phyloP scores from a whole-genome alignment of 2,888 invertebrate genomes.

The Meteorus cinctellus region DNA sequence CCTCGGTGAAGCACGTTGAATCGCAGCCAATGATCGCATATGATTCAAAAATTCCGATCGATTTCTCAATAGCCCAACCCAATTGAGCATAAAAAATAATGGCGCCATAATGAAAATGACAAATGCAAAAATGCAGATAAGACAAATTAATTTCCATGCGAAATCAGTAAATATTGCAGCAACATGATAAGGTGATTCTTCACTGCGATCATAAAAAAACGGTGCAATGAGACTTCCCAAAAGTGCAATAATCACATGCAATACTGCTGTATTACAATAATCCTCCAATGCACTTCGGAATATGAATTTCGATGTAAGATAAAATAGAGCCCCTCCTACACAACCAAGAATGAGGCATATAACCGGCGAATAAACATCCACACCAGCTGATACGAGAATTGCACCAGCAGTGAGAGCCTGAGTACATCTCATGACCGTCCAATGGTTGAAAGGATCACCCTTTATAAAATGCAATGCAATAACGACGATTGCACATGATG shows the following conservation, averaged over 20 bases:
- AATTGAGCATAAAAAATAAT: slow-evolving; percentile 52
- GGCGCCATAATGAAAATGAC: slow-evolving; percentile 51
- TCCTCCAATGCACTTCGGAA: slow-evolving; percentile 68
- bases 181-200: neutral
- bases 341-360: slow-evolving; percentile 57
- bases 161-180: slow-evolving; percentile 50
- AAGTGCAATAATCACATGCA: slow-evolving; percentile 64
- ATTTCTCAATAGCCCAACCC: slow-evolving; percentile 58
- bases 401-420: slow-evolving; percentile 69
- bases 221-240: slow-evolving; percentile 64
- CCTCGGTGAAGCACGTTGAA: slow-evolving; percentile 51
- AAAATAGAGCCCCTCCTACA: slow-evolving; percentile 59
- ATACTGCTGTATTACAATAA: slow-evolving; percentile 67
- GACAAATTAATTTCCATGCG: slow-evolving; percentile 58
- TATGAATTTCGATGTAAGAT: slow-evolving; percentile 57
- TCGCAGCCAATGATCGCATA: slow-evolving; percentile 52
- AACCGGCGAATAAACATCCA: slow-evolving; percentile 63
- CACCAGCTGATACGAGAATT: slow-evolving; percentile 65
- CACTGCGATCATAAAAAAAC: slow-evolving; percentile 41
- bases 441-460: slow-evolving; percentile 64
- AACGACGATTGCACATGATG: slow-evolving; percentile 56
- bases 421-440: slow-evolving; percentile 67
- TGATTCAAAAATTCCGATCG: slow-evolving; percentile 61
- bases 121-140: slow-evolving; percentile 53
- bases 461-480: slow-evolving; percentile 58